Percentiles rank a stretch among this genome's conserved stretches.
Evolutionary conservation across 2,888 invertebrate species (phyloP).

Genomic region (Conomelus anceps): DNA sequence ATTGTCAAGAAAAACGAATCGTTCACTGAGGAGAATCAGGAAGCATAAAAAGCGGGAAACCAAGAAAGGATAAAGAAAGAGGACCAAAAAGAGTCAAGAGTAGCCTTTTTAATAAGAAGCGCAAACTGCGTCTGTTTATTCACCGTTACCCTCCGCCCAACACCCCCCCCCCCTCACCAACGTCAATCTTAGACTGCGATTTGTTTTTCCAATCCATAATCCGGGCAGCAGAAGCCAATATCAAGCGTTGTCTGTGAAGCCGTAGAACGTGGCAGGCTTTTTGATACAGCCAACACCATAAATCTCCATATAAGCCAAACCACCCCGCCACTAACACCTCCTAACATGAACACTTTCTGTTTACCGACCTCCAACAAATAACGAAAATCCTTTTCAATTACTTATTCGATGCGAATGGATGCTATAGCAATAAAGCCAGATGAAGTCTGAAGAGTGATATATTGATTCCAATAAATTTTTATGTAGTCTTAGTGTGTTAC

Average conservation of each 20-base stretch:
- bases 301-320: not conserved
- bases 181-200: not conserved
- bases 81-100: not conserved
- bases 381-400: not conserved
- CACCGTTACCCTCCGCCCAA: not conserved
- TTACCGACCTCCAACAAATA: not conserved
- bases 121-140: not conserved
- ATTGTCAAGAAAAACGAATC: not conserved
- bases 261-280: not conserved
- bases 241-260: too few species aligned
- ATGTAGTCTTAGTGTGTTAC: not conserved
- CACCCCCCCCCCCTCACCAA: too few species aligned
- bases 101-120: not conserved
- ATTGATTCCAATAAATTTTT: not conserved
- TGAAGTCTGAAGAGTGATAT: not conserved
- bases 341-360: not conserved
- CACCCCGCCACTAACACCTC: not conserved
- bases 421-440: not conserved
- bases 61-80: not conserved
- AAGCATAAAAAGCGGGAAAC: not conserved
- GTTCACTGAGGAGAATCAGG: not conserved
- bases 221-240: not conserved
- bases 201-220: not conserved
- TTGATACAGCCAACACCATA: constrained; percentile 4
- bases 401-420: not conserved